Percentiles rank a stretch among this genome's conserved stretches.
phyloP scores from a whole-genome alignment of 2,797 vertebrate species.

The Bradypus variegatus region DNA sequence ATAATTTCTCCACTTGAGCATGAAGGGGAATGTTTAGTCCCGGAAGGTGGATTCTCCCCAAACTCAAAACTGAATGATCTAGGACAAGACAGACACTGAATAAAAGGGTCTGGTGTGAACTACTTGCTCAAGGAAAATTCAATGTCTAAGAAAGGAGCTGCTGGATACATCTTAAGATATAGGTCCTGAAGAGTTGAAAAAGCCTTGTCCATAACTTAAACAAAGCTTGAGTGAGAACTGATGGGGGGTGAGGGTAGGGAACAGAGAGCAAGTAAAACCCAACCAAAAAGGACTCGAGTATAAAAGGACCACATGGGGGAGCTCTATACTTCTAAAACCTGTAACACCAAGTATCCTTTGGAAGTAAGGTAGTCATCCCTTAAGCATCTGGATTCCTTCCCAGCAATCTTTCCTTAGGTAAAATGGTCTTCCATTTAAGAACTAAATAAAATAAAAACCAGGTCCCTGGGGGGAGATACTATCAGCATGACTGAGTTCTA shows the following conservation, averaged over 20 bases:
- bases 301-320: neutral
- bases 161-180: neutral
- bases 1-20: neutral
- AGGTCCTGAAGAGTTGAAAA: neutral
- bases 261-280: neutral
- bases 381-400: neutral
- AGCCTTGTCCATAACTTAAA: neutral
- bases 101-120: neutral
- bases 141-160: neutral
- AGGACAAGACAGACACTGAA: neutral
- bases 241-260: neutral
- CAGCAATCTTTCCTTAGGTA: neutral
- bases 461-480: neutral
- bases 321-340: neutral
- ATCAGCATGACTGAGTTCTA: neutral
- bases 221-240: neutral
- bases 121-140: neutral
- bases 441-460: constrained; percentile 20
- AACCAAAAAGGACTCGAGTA: neutral
- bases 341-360: neutral
- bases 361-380: neutral
- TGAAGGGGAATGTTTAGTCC: neutral
- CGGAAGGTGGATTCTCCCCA: neutral
- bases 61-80: neutral
- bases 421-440: constrained; percentile 23